Base-by-base conservation (phyloP, 2,113 vertebrate genomes). In the Trogon melanurus region DNA sequence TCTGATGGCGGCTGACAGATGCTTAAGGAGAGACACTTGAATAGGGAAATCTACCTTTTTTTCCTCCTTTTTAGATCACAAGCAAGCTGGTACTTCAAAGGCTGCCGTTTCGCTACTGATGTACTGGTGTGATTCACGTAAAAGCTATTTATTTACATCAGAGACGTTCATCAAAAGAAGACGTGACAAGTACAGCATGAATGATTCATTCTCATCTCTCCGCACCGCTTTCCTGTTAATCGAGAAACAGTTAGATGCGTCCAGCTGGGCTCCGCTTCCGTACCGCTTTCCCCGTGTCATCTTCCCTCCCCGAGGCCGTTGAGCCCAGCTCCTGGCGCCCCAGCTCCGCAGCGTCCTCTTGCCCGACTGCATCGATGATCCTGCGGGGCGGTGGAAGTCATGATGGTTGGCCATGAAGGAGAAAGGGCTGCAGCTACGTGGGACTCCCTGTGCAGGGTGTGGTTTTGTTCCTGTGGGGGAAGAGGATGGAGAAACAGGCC, bases 91-190 rank as follows among this genome's bases (percentile, higher is more conserved):
- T 87, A 50, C 86, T 94, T 34, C 70, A 70, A 51, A 66, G 61
- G 92, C 93, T 92, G 88, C 93, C 69, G 84, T 72, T 82, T 60
- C 8, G 7, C 93, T 71, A 71, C 65, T 45, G 81, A 82, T 62
- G 85, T 71, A 70, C 32, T 26, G 74, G 38, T 47, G 32, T 26
- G 36, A 66, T 47, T 93, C 94, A 94, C 94, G 84, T 89, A 96
- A 97, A 97, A 97, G 92, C 95, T 71, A 32, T 98, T 98, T 98
- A 98, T 98, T 98, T 97, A 98, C 97, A 98, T 88, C 44, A 18
- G 29, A 95, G 81, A 51, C 3, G 41, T 88, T 92, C 92, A 71
- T 92, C 92, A 85, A 57, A 94, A 79, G 69, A 51, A 88, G 87
- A 71, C 69, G 76, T 66, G 82, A 87, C 83, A 91, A 56, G 51